Percentiles rank a stretch among this genome's conserved stretches.
These are phyloP conservation scores for Euphydryas editha DNA, from an alignment of 2,888 invertebrate species.

Conservation along the genomic window DNA sequence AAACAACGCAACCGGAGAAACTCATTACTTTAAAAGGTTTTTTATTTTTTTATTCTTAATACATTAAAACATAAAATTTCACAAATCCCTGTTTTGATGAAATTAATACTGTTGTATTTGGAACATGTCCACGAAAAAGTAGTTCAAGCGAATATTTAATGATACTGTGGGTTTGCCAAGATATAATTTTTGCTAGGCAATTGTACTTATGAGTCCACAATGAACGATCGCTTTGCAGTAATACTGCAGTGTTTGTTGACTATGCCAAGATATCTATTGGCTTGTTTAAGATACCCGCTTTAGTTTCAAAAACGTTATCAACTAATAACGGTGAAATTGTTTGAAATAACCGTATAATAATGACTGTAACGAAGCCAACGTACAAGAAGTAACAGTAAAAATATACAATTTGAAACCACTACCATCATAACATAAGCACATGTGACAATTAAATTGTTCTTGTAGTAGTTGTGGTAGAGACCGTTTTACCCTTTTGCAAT, in stretches of 20 bases:
- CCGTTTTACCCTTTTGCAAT: too few relatives aligned
- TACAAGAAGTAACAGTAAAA: neutral
- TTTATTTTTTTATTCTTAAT: constrained; percentile 29
- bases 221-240: constrained; percentile 37
- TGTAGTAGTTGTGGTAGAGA: too few relatives aligned
- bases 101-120: constrained; percentile 16
- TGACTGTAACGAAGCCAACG: neutral
- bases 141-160: constrained; percentile 52
- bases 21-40: constrained; percentile 39
- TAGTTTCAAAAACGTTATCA: neutral
- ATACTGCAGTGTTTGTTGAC: constrained; percentile 34
- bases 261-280: constrained; percentile 38
- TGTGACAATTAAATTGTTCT: too few relatives aligned
- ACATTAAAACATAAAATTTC: constrained; percentile 28
- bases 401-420: too few relatives aligned
- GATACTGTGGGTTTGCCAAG: constrained; percentile 54
- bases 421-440: too few relatives aligned
- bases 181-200: constrained; percentile 49
- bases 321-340: neutral
- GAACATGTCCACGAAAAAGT: constrained; percentile 39
- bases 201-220: constrained; percentile 39
- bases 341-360: too few relatives aligned
- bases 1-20: constrained; percentile 27
- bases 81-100: constrained; percentile 16
- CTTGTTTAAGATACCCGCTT: constrained; percentile 22